Conservation (phyloP, 2,113 vertebrate genomes). For the Etia nguti region DNA sequence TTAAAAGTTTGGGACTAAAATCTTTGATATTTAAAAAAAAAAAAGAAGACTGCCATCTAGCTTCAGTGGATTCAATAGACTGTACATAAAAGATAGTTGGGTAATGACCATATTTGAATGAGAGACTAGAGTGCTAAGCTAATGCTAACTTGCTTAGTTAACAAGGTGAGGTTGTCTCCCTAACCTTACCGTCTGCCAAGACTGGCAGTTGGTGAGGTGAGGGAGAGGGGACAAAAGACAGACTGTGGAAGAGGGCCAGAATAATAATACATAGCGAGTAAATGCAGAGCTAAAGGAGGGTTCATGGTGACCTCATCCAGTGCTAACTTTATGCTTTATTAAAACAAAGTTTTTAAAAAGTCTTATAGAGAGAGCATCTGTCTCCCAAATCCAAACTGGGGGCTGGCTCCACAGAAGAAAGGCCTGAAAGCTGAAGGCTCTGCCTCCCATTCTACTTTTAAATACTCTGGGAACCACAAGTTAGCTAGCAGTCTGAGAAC, state of each 20-base stretch:
- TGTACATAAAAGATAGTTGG: neutral
- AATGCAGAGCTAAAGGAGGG: neutral
- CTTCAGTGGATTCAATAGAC: neutral
- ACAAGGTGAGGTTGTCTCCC: neutral
- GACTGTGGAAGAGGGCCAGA: neutral
- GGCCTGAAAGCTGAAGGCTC: neutral
- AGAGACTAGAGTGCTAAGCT: neutral
- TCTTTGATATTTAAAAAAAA: neutral
- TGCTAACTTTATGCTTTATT: neutral
- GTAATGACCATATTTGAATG: neutral
- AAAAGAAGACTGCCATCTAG: neutral
- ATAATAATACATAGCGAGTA: neutral
- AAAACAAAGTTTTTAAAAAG: neutral
- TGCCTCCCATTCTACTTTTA: neutral
- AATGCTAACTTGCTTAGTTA: neutral
- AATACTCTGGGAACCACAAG: neutral
- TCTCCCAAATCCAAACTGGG: neutral
- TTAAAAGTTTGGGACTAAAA: neutral
- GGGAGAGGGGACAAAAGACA: neutral
- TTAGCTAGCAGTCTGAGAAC: neutral
- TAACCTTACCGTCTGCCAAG: neutral
- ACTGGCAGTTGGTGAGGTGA: neutral
- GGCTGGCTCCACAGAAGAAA: neutral
- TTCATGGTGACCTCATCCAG: neutral
- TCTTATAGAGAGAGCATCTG: neutral